Base-by-base conservation (phyloP, 2,113 vertebrate genomes). In the Microtus montanus region DNA sequence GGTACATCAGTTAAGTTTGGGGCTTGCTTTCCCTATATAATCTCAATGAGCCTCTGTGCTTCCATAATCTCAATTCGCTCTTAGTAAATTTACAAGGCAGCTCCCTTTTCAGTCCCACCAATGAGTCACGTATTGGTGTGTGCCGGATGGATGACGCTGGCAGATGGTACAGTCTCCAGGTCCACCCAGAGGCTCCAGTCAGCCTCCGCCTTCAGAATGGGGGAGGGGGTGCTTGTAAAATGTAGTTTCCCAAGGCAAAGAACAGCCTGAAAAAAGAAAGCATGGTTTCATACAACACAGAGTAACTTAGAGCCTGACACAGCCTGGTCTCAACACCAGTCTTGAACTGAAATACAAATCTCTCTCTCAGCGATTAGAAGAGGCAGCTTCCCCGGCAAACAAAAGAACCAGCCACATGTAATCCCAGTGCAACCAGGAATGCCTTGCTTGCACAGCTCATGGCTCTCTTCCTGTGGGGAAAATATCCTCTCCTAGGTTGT, bases 401-500 rank as follows among this genome's bases (percentile, higher is more conserved):
- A 75, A 49, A 95, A 73, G 54, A 66, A 14, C 33, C 4, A 11
- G 54, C 7, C 47, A 1, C 2, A 11, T 22, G 68, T 28, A 33
- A 28, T 13, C 35, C 28, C 64, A 87, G 85, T n/a, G 30, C 68
- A 86, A 68, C 3, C 2, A 3, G 1, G 0, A 11, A 1, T 3
- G 91, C 20, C 74, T 63, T 28, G 4, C 19, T 91, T 71, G 61
- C 88, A 86, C 77, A 80, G 15, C 61, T 79, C 83, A 49, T 82
- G 78, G 17, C 88, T 97, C 75, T 75, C 54, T 15, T 35, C 44
- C 93, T 4, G 33, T 58, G 2, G 87, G 71, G 20, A 41, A 92
- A 97, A 97, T 10, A 82, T 79, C 78, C 63, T 89, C 93, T 96
- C 80, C 73, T 97, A 3, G n/a, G 41, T 77, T 83, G 61, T 83